Evolutionary conservation across 2,113 vertebrate species (phyloP).

Genomic region (Hippocampus barbouri): DNA sequence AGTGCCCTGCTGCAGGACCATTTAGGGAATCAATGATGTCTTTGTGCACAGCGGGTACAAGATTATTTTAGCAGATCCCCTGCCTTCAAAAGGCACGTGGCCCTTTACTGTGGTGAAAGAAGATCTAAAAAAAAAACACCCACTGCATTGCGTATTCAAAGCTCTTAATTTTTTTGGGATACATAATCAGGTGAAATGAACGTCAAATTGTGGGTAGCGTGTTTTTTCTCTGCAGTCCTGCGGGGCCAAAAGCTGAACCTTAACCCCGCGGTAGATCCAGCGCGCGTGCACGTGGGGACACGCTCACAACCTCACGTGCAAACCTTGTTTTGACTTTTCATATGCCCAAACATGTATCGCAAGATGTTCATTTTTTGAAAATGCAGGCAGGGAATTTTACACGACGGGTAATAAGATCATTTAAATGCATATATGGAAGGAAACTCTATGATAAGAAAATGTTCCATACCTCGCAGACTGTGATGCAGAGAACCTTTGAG

Average conservation of each 20-base stretch:
- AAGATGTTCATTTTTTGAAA: neutral
- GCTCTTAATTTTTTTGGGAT: neutral
- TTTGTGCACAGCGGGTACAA: slow-evolving; percentile 53
- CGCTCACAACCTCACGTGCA: neutral
- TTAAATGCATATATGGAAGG: neutral
- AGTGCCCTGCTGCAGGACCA: slow-evolving; percentile 19
- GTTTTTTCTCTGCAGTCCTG: neutral
- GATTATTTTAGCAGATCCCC: slow-evolving; percentile 62
- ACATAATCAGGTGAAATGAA: slow-evolving; percentile 5
- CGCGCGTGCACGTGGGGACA: no score
- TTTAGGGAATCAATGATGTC: slow-evolving; percentile 57
- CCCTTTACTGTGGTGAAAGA: slow-evolving; percentile 22
- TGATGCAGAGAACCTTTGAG: neutral
- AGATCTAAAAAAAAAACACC: slow-evolving; percentile 1
- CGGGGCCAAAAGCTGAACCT: neutral
- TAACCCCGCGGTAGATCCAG: neutral
- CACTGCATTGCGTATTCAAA: slow-evolving; percentile 2
- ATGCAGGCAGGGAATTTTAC: neutral
- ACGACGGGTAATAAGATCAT: neutral
- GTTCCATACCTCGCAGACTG: no score
- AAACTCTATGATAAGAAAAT: neutral
- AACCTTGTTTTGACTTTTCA: slow-evolving; percentile 3
- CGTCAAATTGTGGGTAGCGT: neutral
- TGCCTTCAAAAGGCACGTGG: slow-evolving; percentile 24
- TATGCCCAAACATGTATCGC: no score